Evolutionary conservation across 2,797 vertebrate genomes (phyloP), one percentile per base, ranked within the genome.

Genomic region (Furcifer pardalis): DNA sequence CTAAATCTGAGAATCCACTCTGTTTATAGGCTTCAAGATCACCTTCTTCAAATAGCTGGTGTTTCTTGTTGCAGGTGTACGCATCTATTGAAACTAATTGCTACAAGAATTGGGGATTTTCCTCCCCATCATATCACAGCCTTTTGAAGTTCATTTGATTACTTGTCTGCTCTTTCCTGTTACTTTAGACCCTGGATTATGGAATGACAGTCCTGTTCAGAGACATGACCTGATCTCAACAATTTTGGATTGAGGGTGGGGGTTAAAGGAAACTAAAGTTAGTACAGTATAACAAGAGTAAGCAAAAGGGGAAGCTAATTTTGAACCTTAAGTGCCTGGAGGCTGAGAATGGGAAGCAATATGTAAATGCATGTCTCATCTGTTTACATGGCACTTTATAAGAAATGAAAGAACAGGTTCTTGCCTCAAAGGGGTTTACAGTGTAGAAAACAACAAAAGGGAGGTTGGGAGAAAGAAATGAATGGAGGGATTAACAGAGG

Each of bases 51-150:
- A 93, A 91, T 21, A 92, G 85, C 83, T 56, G 63, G 86, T 90
- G 90, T 82, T 96, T 92, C 95, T 92, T 92, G 91, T 92, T 89
- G 88, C 97, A 98, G 97, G 98, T 98, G 97, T 87, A 13, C 91
- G 90, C 80, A 88, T 93, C 95, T 94, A 96, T 97, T 97, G 97
- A 97, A 90, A 87, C 87, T 87, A 84, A 92, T 76, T 88, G 89
- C 94, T 94, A 87, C 87, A 87, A 94, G 93, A 93, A 93, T 90
- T 89, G 5, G n/a, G 88, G 89, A 90, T 92, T 93, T 94, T 92
- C 79, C 30, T n/a, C 49, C 10, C 86, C 94, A 94, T 95, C 95
- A 92, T 92, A 92, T 95, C 84, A 96, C 94, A 93, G 94, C 87
- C 84, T 96, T 97, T 97, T 97, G 96, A 95, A 94, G 96, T 94